Percentiles rank a stretch among this genome's conserved stretches.
Evolutionary conservation across 2,797 vertebrate genomes (phyloP).

Genomic region (Crenuchus spilurus): DNA sequence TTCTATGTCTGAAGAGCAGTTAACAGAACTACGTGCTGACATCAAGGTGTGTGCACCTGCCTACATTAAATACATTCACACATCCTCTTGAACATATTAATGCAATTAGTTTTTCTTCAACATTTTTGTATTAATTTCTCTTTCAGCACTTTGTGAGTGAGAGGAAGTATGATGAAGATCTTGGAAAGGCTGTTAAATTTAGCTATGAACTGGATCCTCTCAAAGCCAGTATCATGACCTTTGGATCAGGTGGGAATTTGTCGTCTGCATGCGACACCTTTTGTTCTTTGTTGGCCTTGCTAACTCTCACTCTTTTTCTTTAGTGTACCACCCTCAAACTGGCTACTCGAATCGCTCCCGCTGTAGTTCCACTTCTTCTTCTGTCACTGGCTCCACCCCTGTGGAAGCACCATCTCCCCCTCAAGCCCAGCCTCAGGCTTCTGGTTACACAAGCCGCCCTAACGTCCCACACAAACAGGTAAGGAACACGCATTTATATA

Average conservation of each 20-base stretch:
- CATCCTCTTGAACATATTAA: no score
- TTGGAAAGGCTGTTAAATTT: constrained; percentile 89
- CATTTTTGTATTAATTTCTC: neutral
- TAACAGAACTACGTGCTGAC: constrained; percentile 91
- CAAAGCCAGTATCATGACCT: constrained; percentile 84
- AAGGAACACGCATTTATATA: neutral
- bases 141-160: constrained; percentile 96
- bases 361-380: constrained; percentile 81
- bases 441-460: constrained; percentile 65
- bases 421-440: constrained; percentile 67
- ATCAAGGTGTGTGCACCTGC: constrained; percentile 82
- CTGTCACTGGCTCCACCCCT: constrained; percentile 68
- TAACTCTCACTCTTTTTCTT: neutral
- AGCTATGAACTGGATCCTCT: constrained; percentile 87
- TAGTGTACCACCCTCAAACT: constrained; percentile 93
- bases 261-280: neutral
- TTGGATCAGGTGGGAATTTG: constrained; percentile 85
- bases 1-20: constrained; percentile 92
- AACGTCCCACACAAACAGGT: constrained; percentile 84
- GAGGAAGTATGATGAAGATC: constrained; percentile 93
- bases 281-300: neutral
- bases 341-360: constrained; percentile 88
- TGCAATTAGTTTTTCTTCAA: no score
- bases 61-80: no score
- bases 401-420: constrained; percentile 66